Conservation (phyloP, 2,797 vertebrate species). For the Hoplostethus mediterraneus region DNA sequence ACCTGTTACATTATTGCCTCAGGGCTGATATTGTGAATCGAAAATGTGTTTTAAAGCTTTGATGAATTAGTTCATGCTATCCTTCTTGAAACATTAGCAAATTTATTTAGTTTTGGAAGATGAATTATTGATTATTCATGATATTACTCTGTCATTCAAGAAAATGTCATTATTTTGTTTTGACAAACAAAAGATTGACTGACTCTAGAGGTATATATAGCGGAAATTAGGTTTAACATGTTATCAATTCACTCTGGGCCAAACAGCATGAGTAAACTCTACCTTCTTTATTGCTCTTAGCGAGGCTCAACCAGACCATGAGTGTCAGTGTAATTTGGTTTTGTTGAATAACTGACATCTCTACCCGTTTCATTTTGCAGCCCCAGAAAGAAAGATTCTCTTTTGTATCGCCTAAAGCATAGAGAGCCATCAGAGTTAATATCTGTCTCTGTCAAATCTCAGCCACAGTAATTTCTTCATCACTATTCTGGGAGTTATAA, state of each 20-base stretch:
- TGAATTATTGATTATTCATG: conserved; percentile 43
- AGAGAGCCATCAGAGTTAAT: conserved; percentile 60
- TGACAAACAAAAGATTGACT: conserved; percentile 56
- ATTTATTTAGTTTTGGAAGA: background rate
- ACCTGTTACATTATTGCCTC: conserved; percentile 11
- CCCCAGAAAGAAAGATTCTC: conserved; percentile 65
- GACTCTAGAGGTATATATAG: conserved; percentile 63
- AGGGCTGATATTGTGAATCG: conserved; percentile 6
- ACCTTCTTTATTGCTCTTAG: conserved; percentile 62
- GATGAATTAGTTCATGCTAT: background rate
- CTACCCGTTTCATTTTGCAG: conserved; percentile 61
- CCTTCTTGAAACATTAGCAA: background rate
- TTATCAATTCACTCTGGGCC: conserved; percentile 63
- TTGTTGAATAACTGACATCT: conserved; percentile 71
- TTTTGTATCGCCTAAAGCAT: conserved; percentile 53
- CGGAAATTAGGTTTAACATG: conserved; percentile 71
- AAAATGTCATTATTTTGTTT: conserved; percentile 63
- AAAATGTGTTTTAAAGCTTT: conserved; percentile 44
- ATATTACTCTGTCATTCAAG: conserved; percentile 55
- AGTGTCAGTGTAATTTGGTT: conserved; percentile 76
- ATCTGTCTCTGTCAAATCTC: conserved; percentile 49
- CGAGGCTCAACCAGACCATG: conserved; percentile 60
- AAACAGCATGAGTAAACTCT: conserved; percentile 62
- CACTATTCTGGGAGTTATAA: conserved; percentile 7
- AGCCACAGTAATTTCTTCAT: conserved; percentile 40